Evolutionary conservation across 2,797 vertebrate species (phyloP).

Genomic region (Semotilus atromaculatus): DNA sequence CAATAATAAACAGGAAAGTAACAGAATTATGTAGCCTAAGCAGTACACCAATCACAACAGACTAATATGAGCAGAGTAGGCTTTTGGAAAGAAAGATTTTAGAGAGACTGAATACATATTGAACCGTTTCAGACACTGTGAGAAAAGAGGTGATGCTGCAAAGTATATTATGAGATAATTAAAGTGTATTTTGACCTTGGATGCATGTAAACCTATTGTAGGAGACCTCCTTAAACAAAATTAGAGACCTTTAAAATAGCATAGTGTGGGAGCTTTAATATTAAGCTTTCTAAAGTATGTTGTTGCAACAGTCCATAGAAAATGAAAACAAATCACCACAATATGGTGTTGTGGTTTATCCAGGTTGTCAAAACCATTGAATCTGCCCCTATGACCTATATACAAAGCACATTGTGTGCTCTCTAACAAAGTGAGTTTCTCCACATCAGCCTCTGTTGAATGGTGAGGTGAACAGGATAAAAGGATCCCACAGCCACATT

Average conservation of each 20-base stretch:
- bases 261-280: no score
- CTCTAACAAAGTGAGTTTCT: slow-evolving; percentile 12
- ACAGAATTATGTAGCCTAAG: neutral
- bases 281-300: neutral
- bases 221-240: neutral
- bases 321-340: neutral
- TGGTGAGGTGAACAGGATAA: slow-evolving; percentile 13
- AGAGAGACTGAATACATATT: neutral
- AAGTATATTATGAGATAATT: neutral
- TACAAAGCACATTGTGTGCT: slow-evolving; percentile 14
- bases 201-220: neutral
- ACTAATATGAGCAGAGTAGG: neutral
- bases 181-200: neutral
- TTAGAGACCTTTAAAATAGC: neutral
- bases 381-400: slow-evolving; percentile 17
- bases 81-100: neutral
- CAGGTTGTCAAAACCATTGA: neutral
- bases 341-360: neutral
- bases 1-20: neutral
- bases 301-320: neutral
- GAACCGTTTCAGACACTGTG: neutral
- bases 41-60: neutral
- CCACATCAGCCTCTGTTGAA: slow-evolving; percentile 5
- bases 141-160: no score
- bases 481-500: slow-evolving; percentile 1